A percentile compares a stretch with the other conserved stretches of the same genome.
phyloP scores from a whole-genome alignment of 2,797 vertebrate species.

The Echiichthys vipera region DNA sequence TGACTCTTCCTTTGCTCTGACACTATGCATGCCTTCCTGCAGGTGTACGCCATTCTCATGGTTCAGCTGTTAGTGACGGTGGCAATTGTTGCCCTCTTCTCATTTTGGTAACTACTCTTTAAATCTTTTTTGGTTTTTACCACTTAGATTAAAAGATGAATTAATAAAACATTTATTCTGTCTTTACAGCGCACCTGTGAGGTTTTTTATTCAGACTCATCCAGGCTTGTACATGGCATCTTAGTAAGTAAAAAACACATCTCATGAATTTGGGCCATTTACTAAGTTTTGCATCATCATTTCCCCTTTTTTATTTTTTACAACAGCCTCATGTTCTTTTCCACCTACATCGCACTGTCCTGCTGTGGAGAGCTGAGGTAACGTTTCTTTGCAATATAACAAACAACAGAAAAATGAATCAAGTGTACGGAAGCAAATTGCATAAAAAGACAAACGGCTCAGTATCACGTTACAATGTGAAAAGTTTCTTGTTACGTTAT shows the following conservation, averaged over 20 bases:
- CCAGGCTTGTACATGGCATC: conserved; percentile 92
- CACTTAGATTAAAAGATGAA: background rate
- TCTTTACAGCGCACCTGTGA: conserved; percentile 87
- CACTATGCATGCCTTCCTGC: background rate
- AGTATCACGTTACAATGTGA: no score
- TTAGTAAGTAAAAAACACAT: conserved; percentile 87
- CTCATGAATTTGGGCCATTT: background rate
- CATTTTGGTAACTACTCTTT: conserved; percentile 88
- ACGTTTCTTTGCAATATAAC: background rate
- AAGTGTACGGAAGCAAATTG: no score
- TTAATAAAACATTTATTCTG: background rate
- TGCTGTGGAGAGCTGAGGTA: conserved; percentile 94
- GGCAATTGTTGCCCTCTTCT: conserved; percentile 90
- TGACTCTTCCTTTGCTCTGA: conserved; percentile 2
- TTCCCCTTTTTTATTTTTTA: conserved; percentile 14
- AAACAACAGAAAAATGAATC: no score
- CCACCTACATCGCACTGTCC: conserved; percentile 91
- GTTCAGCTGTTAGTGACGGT: conserved; percentile 91
- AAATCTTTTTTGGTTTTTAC: no score
- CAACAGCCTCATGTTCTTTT: conserved; percentile 90
- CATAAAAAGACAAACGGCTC: no score
- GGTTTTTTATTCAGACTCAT: conserved; percentile 91
- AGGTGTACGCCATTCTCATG: conserved; percentile 95
- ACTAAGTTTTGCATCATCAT: background rate
- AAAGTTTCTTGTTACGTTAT: no score